These are phyloP conservation scores for Iphiclides podalirius DNA, from an alignment of 2,888 invertebrate genomes.

Conservation along the genomic window DNA sequence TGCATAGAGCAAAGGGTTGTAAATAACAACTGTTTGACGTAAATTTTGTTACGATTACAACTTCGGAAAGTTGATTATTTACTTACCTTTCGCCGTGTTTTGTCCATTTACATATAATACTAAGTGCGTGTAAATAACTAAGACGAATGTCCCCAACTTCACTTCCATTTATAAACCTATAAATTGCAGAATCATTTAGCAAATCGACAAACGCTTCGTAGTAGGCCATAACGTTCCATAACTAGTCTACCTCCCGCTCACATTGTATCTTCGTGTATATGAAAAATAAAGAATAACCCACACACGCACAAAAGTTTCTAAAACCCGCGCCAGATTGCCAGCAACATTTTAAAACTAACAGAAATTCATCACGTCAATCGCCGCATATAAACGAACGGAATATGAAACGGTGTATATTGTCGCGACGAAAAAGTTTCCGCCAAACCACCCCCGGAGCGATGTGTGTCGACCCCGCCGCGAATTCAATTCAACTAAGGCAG, in stretches of 20 bases:
- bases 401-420: conserved; percentile 5
- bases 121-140: conserved; percentile 51
- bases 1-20: too few relatives aligned
- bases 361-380: too few relatives aligned
- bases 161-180: conserved; percentile 72
- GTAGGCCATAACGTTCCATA: conserved; percentile 65
- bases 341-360: not conserved
- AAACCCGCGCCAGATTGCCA: not conserved
- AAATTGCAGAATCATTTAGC: conserved; percentile 45
- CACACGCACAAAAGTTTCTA: not conserved
- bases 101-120: conserved; percentile 48
- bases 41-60: too few relatives aligned
- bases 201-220: conserved; percentile 41
- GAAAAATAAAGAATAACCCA: conserved; percentile 4
- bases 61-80: not conserved
- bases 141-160: conserved; percentile 58
- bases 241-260: conserved; percentile 41
- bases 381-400: not conserved
- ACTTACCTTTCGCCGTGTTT: conserved; percentile 56
- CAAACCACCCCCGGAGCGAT: conserved; percentile 24
- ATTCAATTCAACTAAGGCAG: conserved; percentile 46
- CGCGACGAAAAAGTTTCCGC: conserved; percentile 42
- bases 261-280: conserved; percentile 26
- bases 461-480: conserved; percentile 40
- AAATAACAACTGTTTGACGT: too few relatives aligned